Evolutionary conservation across 30 jellyfish, hydroid and myxozoan genomes (phyloP), one percentile per base, ranked within the genome.

Genomic region (Sanderia malayensis): DNA sequence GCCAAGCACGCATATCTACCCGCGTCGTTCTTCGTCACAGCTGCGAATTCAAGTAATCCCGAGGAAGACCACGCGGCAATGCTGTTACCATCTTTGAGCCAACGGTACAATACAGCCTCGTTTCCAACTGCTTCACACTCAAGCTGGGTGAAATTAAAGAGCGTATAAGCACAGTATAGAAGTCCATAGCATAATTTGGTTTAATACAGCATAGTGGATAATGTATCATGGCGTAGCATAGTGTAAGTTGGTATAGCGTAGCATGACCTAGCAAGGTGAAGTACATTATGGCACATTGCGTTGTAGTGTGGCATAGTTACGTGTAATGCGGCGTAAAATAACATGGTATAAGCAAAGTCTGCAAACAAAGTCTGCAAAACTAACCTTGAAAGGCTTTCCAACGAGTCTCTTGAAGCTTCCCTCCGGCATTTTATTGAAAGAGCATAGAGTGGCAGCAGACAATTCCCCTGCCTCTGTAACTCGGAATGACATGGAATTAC

Each of bases 1-100:
- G 96, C 98, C 46, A 90, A 61, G 83, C 96, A 90, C 26, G 96
- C 84, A 47, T 89, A 89, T 18, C 44, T 45, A 0, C 97, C 97
- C 70, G 76, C 94, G 49, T 69, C 83, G 22, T 76, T 74, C 58
- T 58, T 87, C 49, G 81, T 64, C 41, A 78, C 78, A 1, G 59
- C 22, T 17, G 28, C 41, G 44, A 90, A 28, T 10, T 23, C 45
- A 46, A 88, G 55, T 1, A 44, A 55, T 21, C 97, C 97, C 0
- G 71, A 41, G 0, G 22, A 27, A 10, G 41, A 29, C 73, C 84
- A 74, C 31, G 85, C 81, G 1, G 95, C 83, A n/a, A 82, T 74
- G 31, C 90, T 80, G 45, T 66, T 78, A 22, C 96, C 98, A 72
- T 90, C 96, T 28, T 71, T 78, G 1, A 60, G 31, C 98, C 98